Base-by-base conservation (phyloP, 2,113 vertebrate genomes). In the Embiotoca jacksoni region DNA sequence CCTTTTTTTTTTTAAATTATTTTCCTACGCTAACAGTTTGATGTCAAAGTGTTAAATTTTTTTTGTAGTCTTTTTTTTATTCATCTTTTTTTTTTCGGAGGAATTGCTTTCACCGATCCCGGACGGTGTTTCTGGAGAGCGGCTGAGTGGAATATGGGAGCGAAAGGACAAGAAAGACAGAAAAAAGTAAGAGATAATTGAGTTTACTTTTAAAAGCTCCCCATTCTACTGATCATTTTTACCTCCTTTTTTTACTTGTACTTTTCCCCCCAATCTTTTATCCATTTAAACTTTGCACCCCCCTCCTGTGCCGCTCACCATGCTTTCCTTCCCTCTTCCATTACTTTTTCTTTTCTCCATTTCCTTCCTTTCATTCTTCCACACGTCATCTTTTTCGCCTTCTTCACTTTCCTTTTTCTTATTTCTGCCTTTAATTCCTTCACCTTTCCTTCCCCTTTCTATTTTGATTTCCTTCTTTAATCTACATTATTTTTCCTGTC, bases 61-160 rank as follows among this genome's bases (percentile, higher is more conserved):
- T 52, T 66, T 55, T 66, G 15, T 39, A 52, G 49, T 73, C 13
- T 37, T 58, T 55, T 15, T 33, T 55, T 69, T 1, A 10, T 75
- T 69, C 2, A 10, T 75, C 9, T 53, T 32, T 53, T 52, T 52
- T 70, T 9, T 50, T 83, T 60, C 58, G 70, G 63, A 85, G 59
- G 75, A 76, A 52, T 35, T 60, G 58, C 39, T 75, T 81, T 72
- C 49, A 16, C 39, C 44, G 36, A 78, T 16, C 8, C 7, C 31
- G 90, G 88, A 87, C 31, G 11, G 68, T 59, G 14, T 60, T 39
- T 63, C 35, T 30, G 59, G 81, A 36, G 71, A 66, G 68, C 63
- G 84, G 58, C 63, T 78, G 77, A 76, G 87, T 90, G 91, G 87
- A 89, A 83, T 92, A 90, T 80, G 80, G 56, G 37, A 69, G 68